phyloP scores from a whole-genome alignment of 2,113 vertebrate species.

The Eulacestoma nigropectus region DNA sequence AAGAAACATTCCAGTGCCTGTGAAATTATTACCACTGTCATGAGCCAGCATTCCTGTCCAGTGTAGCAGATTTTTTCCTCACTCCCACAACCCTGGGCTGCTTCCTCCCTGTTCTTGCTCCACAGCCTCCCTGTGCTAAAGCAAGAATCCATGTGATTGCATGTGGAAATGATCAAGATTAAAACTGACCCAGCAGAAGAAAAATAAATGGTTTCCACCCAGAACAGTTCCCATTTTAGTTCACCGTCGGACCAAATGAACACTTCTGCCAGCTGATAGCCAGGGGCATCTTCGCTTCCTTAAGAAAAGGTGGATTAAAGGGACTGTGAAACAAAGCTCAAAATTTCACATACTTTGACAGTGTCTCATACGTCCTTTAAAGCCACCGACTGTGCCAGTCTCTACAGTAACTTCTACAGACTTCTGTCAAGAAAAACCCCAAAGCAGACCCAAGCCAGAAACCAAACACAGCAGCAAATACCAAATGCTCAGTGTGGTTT shows the following conservation, averaged over 20 bases:
- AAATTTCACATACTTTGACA: neutral
- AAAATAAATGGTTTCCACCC: neutral
- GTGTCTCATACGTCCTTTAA: neutral
- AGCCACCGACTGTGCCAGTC: neutral
- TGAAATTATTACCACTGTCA: neutral
- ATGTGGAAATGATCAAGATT: neutral
- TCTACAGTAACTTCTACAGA: neutral
- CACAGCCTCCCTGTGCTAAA: neutral
- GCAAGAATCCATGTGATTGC: neutral
- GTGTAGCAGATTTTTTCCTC: neutral
- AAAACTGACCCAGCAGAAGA: neutral
- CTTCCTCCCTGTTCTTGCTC: neutral
- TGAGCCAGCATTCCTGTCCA: neutral
- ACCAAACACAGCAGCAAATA: neutral
- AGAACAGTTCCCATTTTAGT: neutral
- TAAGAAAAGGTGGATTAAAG: neutral
- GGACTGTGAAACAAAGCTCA: neutral
- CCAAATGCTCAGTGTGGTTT: neutral
- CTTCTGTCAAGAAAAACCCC: neutral
- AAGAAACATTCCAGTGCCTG: constrained; percentile 11
- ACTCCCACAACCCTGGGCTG: neutral
- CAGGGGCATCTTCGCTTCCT: neutral
- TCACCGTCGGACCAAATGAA: neutral
- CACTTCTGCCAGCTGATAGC: neutral
- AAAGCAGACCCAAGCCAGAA: neutral